Evolutionary conservation across 2,888 invertebrate species (phyloP).

Genomic region (Drosophila cyrtoloma): DNA sequence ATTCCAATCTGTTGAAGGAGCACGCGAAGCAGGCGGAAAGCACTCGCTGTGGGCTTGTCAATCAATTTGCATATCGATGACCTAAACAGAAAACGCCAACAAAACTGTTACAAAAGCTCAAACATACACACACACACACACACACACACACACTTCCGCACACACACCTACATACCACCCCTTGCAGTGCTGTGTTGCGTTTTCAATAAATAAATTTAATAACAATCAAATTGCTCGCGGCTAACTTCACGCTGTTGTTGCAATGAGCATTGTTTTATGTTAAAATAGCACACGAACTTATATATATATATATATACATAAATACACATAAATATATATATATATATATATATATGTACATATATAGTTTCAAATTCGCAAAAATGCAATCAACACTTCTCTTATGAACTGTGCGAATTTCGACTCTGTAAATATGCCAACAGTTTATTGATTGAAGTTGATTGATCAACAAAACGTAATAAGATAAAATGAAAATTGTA

Average conservation of each 20-base stretch:
- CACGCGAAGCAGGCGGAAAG: background rate
- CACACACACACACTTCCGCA: background rate
- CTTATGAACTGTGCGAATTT: background rate
- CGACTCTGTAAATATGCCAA: background rate
- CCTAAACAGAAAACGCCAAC: constrained; percentile 54
- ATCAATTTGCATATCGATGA: constrained; percentile 77
- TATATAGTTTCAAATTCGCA: background rate
- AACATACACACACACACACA: background rate
- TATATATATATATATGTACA: background rate
- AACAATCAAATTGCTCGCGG: constrained; percentile 56
- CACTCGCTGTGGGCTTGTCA: constrained; percentile 55
- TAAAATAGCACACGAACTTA: background rate
- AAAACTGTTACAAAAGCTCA: constrained; percentile 6
- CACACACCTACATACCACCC: background rate
- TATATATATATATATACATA: background rate
- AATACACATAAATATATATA: background rate
- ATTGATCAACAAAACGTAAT: background rate
- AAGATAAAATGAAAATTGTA: background rate
- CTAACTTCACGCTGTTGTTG: constrained; percentile 32
- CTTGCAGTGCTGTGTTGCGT: constrained; percentile 2
- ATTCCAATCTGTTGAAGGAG: constrained; percentile 7
- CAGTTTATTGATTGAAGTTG: constrained; percentile 1
- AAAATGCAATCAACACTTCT: background rate
- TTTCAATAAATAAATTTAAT: constrained; percentile 76
- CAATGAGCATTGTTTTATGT: background rate